Evolutionary conservation across 2,888 invertebrate species (phyloP).

Genomic region (Creontiades dilutus): DNA sequence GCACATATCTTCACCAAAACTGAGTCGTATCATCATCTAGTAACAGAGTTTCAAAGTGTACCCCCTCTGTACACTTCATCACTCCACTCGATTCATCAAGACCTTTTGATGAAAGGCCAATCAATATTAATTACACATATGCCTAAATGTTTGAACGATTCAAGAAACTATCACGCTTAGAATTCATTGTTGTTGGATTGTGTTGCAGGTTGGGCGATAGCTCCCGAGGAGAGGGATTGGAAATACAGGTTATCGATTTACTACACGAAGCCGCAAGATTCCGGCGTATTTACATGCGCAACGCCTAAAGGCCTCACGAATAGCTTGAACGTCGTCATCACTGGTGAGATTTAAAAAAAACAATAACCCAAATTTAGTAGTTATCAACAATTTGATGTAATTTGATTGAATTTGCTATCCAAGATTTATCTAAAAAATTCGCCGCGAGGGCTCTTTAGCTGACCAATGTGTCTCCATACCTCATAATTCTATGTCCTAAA

Average conservation of each 20-base stretch:
- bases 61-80: neutral
- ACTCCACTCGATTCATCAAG: neutral
- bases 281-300: conserved; percentile 91
- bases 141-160: neutral
- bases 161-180: neutral
- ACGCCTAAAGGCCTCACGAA: conserved; percentile 89
- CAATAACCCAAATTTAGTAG: no score
- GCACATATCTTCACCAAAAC: no score
- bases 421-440: no score
- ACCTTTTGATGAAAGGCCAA: neutral
- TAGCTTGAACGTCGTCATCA: conserved; percentile 86
- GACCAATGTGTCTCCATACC: no score
- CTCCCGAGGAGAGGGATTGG: conserved; percentile 87
- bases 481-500: no score
- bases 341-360: conserved; percentile 81
- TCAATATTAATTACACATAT: neutral
- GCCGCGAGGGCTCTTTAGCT: no score
- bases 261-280: conserved; percentile 90
- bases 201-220: conserved; percentile 85
- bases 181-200: neutral
- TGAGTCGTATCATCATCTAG: no score
- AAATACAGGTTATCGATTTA: conserved; percentile 90
- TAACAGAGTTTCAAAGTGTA: neutral
- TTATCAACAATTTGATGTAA: no score
- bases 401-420: no score